phyloP scores from a whole-genome alignment of 2,113 vertebrate species.

The Dipodomys spectabilis region DNA sequence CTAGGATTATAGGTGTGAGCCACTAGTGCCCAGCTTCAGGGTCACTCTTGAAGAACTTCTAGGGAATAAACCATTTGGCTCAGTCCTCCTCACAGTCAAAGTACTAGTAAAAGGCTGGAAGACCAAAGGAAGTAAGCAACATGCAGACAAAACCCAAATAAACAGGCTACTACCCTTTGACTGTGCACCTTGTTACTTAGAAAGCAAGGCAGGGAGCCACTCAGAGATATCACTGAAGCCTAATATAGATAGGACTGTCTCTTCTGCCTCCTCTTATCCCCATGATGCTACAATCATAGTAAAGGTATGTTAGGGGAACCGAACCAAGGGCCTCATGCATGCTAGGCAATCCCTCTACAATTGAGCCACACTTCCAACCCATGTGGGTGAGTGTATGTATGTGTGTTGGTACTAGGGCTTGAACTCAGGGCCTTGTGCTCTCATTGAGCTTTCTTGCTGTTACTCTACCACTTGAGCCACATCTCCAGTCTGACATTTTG shows the following conservation, averaged over 20 bases:
- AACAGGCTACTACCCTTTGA: background rate
- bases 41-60: background rate
- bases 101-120: constrained; percentile 6
- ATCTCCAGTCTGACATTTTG: too few species aligned
- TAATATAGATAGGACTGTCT: background rate
- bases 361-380: too few species aligned
- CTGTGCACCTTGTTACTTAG: background rate
- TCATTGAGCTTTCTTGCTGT: too few species aligned
- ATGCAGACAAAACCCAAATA: background rate
- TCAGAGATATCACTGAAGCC: background rate
- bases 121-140: constrained; percentile 13
- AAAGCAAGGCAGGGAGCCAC: background rate
- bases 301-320: background rate
- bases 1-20: too few species aligned
- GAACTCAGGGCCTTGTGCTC: too few species aligned
- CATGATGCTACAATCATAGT: background rate
- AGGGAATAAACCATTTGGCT: background rate
- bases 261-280: background rate
- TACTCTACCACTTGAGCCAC: too few species aligned
- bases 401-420: too few species aligned
- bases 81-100: background rate
- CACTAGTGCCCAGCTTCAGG: background rate
- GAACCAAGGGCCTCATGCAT: too few species aligned
- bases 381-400: too few species aligned
- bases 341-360: too few species aligned